Percentiles rank a stretch among this genome's conserved stretches.
Conservation (phyloP, 2,888 invertebrate genomes). For the Salpingus planirostris region DNA sequence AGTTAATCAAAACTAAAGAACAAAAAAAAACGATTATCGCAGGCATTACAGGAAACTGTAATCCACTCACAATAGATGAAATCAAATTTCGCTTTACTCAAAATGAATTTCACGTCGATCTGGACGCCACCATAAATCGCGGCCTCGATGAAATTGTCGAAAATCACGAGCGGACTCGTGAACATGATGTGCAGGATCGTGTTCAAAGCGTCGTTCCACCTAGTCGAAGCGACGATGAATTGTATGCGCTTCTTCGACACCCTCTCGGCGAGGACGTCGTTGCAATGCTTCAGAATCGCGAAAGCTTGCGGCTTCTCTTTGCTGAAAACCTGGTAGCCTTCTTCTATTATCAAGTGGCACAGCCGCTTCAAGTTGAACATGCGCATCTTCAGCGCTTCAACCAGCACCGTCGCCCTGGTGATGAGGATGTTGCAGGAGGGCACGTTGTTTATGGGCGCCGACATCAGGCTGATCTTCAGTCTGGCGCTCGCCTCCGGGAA, state of each 20-base stretch:
- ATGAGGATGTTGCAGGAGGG: conserved; percentile 65
- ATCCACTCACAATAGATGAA: no score
- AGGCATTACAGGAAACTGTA: no score
- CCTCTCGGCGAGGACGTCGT: conserved; percentile 42
- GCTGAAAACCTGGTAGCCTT: conserved; percentile 54
- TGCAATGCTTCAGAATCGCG: conserved; percentile 40
- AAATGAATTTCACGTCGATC: conserved; percentile 43
- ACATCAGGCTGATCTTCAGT: no score
- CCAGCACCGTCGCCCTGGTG: conserved; percentile 53
- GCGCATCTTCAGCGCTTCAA: conserved; percentile 44
- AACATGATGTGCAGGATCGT: conserved; percentile 47
- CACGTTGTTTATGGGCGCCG: no score
- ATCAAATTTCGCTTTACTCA: no score
- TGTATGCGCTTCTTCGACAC: conserved; percentile 47
- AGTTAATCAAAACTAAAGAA: no score
- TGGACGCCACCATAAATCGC: conserved; percentile 57
- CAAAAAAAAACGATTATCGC: no score
- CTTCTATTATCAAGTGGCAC: conserved; percentile 60
- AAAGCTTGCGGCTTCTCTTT: conserved; percentile 46
- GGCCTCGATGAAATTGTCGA: conserved; percentile 66
- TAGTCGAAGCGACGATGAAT: conserved; percentile 49
- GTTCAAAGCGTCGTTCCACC: conserved; percentile 56
- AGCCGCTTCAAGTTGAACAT: conserved; percentile 53
- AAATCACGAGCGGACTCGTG: conserved; percentile 53
- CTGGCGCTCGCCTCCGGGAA: no score